phyloP scores from a whole-genome alignment of 92 coral and sea anemone genomes.

The Zoanthus sansibaricus region DNA sequence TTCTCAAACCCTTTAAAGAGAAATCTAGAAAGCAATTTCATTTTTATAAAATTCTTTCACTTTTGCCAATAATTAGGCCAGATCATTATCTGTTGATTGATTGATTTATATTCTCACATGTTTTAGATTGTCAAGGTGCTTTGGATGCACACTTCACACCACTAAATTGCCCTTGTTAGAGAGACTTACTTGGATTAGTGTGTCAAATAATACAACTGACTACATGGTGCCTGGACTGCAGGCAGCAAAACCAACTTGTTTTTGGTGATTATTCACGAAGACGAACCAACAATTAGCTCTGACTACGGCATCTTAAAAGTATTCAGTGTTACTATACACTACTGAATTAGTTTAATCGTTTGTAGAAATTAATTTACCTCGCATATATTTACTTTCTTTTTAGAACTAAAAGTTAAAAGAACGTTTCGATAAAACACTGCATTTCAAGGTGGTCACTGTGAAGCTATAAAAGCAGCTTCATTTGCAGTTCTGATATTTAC shows the following conservation, averaged over 20 bases:
- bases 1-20: neutral
- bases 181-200: neutral
- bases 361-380: neutral
- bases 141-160: constrained; percentile 47
- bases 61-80: neutral
- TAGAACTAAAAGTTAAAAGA: neutral
- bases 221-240: constrained; percentile 32
- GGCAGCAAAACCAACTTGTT: constrained; percentile 4
- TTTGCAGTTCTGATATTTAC: constrained; percentile 25
- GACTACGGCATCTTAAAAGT: too few species aligned
- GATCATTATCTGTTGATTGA: neutral
- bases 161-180: constrained; percentile 42
- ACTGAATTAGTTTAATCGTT: neutral
- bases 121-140: constrained; percentile 37
- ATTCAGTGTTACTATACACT: neutral
- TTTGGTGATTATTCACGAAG: constrained; percentile 1
- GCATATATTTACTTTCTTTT: neutral
- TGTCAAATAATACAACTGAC: neutral
- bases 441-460: constrained; percentile 19
- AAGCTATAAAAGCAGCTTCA: constrained; percentile 12
- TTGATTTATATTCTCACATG: neutral
- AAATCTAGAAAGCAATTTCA: neutral
- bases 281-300: neutral
- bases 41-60: neutral
- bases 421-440: constrained; percentile 4